phyloP scores from a whole-genome alignment of 2,113 vertebrate genomes.

The Otis tarda region DNA sequence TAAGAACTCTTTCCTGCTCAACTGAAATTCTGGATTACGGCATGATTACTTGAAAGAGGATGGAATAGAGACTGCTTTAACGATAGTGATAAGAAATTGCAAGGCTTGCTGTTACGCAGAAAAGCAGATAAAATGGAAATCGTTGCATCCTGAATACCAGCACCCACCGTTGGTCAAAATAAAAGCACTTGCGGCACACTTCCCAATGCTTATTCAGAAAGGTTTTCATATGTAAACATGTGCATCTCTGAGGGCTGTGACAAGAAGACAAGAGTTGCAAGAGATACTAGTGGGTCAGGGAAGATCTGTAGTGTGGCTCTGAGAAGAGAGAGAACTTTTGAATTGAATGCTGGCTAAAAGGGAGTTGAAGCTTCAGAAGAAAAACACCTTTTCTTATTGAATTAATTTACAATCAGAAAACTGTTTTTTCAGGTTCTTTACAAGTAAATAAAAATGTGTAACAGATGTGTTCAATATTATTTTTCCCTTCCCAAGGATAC shows the following conservation, averaged over 20 bases:
- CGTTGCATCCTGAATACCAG: background rate
- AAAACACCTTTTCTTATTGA: background rate
- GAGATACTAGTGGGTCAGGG: background rate
- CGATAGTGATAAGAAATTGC: background rate
- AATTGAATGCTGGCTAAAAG: background rate
- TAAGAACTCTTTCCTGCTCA: background rate
- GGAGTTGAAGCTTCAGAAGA: background rate
- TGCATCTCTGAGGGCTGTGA: background rate
- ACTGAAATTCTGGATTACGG: background rate
- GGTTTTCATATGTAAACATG: rapidly evolving
- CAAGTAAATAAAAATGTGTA: background rate
- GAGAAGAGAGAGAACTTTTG: background rate
- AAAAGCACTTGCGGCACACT: background rate
- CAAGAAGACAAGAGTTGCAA: background rate
- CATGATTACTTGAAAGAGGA: background rate
- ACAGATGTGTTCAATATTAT: background rate
- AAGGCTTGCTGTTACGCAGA: background rate
- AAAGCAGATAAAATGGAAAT: background rate
- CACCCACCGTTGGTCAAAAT: background rate
- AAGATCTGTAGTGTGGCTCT: background rate
- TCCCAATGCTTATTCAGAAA: background rate
- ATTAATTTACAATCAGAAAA: background rate
- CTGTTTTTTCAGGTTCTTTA: background rate
- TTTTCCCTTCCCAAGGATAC: background rate
- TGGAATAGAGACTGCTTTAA: background rate